These are phyloP conservation scores for Platycnemis pennipes DNA, from an alignment of 2,888 invertebrate genomes.

Conservation along the genomic window DNA sequence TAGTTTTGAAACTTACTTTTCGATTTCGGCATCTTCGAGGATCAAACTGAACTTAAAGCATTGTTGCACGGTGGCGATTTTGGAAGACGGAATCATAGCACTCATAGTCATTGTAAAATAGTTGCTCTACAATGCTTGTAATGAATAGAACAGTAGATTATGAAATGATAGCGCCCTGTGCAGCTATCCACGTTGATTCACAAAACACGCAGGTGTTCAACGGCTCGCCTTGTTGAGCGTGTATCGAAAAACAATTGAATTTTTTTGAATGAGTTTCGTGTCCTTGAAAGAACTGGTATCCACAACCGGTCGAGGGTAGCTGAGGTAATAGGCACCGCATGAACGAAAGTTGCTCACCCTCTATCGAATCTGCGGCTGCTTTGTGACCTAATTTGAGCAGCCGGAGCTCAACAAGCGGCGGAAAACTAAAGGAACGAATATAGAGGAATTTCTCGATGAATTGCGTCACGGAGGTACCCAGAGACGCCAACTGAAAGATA, in stretches of 20 bases:
- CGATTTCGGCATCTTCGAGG: too few species aligned
- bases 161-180: too few species aligned
- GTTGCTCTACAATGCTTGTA: too few species aligned
- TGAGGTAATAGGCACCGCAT: not conserved
- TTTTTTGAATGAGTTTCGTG: not conserved
- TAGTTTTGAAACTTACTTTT: too few species aligned
- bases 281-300: constrained; percentile 24
- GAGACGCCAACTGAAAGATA: too few species aligned
- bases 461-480: not conserved
- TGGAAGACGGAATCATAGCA: too few species aligned
- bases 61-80: too few species aligned
- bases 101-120: too few species aligned
- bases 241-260: not conserved
- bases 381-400: constrained; percentile 7
- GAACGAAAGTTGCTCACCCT: not conserved
- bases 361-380: not conserved
- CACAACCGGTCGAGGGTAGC: not conserved
- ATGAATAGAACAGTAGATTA: too few species aligned
- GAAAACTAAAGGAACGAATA: not conserved
- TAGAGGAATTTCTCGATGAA: not conserved
- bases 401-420: not conserved
- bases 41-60: too few species aligned
- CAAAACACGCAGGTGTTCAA: not conserved
- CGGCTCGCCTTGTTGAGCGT: not conserved
- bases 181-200: too few species aligned